phyloP scores from a whole-genome alignment of 2,797 vertebrate species.

The Lophius americanus region DNA sequence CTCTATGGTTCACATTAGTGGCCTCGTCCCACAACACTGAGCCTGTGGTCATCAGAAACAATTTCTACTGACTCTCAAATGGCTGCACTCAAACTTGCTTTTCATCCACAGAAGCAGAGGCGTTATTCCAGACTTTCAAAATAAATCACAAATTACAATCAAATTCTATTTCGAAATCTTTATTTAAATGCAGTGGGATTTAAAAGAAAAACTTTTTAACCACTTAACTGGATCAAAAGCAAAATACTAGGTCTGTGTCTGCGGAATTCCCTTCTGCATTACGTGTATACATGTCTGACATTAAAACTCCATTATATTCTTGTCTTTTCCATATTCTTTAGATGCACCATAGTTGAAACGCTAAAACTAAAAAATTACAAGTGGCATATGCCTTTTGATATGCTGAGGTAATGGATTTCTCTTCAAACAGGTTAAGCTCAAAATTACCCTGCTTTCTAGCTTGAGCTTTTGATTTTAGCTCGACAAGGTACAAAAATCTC shows the following conservation, averaged over 20 bases:
- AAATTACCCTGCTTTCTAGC: slow-evolving; percentile 58
- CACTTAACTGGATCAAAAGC: slow-evolving; percentile 9
- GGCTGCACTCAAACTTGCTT: slow-evolving; percentile 60
- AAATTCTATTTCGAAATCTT: no score
- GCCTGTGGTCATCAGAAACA: slow-evolving; percentile 69
- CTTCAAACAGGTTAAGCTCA: slow-evolving; percentile 42
- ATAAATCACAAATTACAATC: slow-evolving; percentile 21
- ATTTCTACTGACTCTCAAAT: slow-evolving; percentile 65
- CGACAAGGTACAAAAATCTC: slow-evolving; percentile 54
- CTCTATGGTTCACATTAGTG: slow-evolving; percentile 79
- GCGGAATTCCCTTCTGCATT: not conserved
- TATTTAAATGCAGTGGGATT: no score
- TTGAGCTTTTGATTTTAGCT: slow-evolving; percentile 47
- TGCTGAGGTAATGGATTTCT: slow-evolving; percentile 27
- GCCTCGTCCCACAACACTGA: slow-evolving; percentile 56
- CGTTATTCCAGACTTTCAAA: slow-evolving; percentile 59
- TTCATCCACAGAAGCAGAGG: slow-evolving; percentile 50
- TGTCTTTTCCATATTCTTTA: slow-evolving; percentile 7
- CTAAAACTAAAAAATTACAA: slow-evolving; percentile 4
- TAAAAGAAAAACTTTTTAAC: no score
- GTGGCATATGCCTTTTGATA: slow-evolving; percentile 32
- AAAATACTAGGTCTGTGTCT: slow-evolving; percentile 14
- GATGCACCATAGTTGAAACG: slow-evolving; percentile 9
- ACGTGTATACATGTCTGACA: slow-evolving; percentile 1
- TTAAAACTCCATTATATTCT: slow-evolving; percentile 6